phyloP scores from a whole-genome alignment of 2,888 invertebrate genomes.

The Zelleria hepariella region DNA sequence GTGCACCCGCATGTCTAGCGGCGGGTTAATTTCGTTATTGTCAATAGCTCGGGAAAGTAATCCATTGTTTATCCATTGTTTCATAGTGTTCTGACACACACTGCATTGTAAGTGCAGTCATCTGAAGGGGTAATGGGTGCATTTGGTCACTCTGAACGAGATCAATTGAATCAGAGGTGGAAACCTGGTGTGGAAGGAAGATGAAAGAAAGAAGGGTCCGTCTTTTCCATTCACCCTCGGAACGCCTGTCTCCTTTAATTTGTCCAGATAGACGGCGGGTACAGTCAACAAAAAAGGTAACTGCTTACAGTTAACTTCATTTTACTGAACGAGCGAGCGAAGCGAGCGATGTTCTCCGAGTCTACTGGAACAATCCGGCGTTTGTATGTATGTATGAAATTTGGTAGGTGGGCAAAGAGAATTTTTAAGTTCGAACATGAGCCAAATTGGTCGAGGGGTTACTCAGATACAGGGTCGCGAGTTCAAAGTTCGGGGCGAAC shows the following conservation, averaged over 20 bases:
- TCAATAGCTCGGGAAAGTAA: conserved; percentile 12
- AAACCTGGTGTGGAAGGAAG: background rate
- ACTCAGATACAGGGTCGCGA: no score
- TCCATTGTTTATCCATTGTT: background rate
- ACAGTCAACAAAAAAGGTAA: background rate
- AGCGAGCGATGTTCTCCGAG: no score
- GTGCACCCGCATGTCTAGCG: conserved; percentile 54
- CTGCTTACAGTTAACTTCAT: no score
- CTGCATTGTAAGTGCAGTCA: no score
- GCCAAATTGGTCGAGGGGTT: no score
- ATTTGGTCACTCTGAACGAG: background rate
- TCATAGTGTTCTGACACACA: no score
- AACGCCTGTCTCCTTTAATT: background rate
- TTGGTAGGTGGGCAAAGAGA: no score
- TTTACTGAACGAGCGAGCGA: no score
- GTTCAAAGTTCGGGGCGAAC: no score
- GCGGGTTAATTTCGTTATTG: conserved; percentile 44
- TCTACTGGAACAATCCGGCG: no score
- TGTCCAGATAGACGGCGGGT: background rate
- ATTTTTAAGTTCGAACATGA: no score
- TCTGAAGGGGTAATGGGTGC: background rate
- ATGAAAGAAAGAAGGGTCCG: background rate
- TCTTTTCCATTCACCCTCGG: background rate
- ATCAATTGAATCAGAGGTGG: background rate
- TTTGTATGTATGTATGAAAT: no score